phyloP scores from a whole-genome alignment of 2,888 invertebrate genomes.

The Drosophila rellima region DNA sequence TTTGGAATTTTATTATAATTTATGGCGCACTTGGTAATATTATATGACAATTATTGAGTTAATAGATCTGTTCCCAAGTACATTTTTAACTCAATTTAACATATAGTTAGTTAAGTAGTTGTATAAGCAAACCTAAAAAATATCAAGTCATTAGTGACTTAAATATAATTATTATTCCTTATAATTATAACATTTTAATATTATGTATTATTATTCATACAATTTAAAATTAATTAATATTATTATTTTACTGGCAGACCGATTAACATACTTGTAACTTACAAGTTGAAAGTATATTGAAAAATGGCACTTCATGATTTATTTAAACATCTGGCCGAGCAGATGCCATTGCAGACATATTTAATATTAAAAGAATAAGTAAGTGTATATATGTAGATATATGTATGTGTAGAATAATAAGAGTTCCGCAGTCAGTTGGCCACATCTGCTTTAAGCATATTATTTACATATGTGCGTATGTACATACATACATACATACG shows the following conservation, averaged over 20 bases:
- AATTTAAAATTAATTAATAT: too few species aligned
- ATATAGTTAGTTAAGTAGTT: too few species aligned
- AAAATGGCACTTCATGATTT: not conserved
- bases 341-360: not conserved
- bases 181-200: too few species aligned
- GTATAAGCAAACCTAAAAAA: too few species aligned
- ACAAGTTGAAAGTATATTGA: not conserved
- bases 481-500: not conserved
- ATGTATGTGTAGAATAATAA: slow-evolving; percentile 6
- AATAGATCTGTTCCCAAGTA: not conserved
- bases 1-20: not conserved
- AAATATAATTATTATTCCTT: too few species aligned
- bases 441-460: slow-evolving; percentile 9
- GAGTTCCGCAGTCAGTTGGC: slow-evolving; percentile 37
- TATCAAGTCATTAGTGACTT: too few species aligned
- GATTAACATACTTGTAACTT: not conserved
- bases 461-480: not conserved
- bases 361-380: slow-evolving; percentile 55
- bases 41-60: not conserved
- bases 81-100: too few species aligned
- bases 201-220: too few species aligned
- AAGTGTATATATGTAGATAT: slow-evolving; percentile 18
- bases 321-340: not conserved
- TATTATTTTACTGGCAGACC: not conserved
- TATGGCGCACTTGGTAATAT: not conserved